Evolutionary conservation across 2,113 vertebrate genomes (phyloP), one percentile per base, ranked within the genome.

Genomic region (Gasterosteus aculeatus): DNA sequence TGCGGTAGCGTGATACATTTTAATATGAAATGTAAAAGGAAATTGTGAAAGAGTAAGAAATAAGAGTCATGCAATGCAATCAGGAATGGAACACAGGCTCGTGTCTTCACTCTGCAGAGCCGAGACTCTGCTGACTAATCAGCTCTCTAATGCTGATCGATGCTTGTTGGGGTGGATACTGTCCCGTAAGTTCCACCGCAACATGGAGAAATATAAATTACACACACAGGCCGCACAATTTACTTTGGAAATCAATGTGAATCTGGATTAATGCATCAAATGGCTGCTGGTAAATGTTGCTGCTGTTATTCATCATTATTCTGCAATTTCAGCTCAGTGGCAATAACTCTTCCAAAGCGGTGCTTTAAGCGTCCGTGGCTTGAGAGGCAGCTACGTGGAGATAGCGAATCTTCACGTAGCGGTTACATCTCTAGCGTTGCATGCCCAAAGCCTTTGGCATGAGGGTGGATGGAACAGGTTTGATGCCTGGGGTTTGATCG

Each of bases 81-180:
- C 56, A 42, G 58, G 44, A 74, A 26, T 15, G 16, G 1, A 4
- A 14, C 18, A 49, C 31, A n/a, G 31, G 14, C 35, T 41, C 51
- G 33, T 60, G 31, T 79, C 63, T 64, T 69, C 53, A 61, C 42
- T 54, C 62, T 90, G 92, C 94, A 81, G 93, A 88, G 92, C 93
- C 92, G 94, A 94, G 93, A 92, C 88, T 87, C 87, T 92, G 92
- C 93, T 96, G 96, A 97, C 93, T 94, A 95, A 95, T 97, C 94
- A 94, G 91, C 94, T 93, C 53, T 72, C 91, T 94, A 92, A 95
- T 93, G 93, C 94, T 94, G 94, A 96, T 96, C 93, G 90, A 96
- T 96, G 95, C 87, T 92, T 93, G 92, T 93, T 92, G 93, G 93
- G 95, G 93, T 93, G 92, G 95, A 94, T 91, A 91, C 93, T 92